Percentiles rank a stretch among this genome's conserved stretches.
Conservation (phyloP, 2,797 vertebrate species). For the Sardinella longiceps region DNA sequence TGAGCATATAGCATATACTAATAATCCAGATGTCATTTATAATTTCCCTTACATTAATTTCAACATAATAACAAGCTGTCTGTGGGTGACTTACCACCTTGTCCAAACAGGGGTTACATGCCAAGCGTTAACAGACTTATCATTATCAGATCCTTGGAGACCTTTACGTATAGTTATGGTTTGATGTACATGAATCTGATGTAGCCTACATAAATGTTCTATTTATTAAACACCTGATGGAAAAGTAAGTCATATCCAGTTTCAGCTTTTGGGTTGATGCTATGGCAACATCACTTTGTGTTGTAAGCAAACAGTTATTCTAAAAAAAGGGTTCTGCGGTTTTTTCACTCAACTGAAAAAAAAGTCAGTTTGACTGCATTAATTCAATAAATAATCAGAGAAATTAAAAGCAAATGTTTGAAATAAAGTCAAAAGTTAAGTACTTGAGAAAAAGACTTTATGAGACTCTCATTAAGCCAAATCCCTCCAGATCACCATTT, state of each 20-base stretch:
- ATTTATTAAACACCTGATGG: not conserved
- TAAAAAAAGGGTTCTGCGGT: not conserved
- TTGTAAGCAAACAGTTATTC: slow-evolving; percentile 7
- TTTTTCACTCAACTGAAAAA: not conserved
- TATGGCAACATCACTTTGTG: slow-evolving; percentile 5
- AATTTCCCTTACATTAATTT: slow-evolving; percentile 30
- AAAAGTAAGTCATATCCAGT: slow-evolving; percentile 4
- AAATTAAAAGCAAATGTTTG: slow-evolving; percentile 38
- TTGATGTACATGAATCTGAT: not conserved
- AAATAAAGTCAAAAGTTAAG: slow-evolving; percentile 42
- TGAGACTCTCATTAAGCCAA: not conserved
- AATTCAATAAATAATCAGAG: slow-evolving; percentile 39
- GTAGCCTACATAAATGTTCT: not conserved
- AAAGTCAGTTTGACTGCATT: not conserved
- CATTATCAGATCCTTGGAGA: slow-evolving; percentile 12
- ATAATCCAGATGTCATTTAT: slow-evolving; percentile 27
- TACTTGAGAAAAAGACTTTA: slow-evolving; percentile 52
- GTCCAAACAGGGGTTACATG: not conserved
- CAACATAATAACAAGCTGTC: not conserved
- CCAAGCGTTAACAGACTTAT: slow-evolving; percentile 21
- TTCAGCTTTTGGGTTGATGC: not conserved
- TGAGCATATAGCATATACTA: slow-evolving; percentile 4
- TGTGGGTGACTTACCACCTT: not conserved
- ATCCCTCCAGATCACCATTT: not conserved
- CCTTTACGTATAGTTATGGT: not conserved